Base-by-base conservation (phyloP, 2,797 vertebrate genomes). In the Mus caroli region DNA sequence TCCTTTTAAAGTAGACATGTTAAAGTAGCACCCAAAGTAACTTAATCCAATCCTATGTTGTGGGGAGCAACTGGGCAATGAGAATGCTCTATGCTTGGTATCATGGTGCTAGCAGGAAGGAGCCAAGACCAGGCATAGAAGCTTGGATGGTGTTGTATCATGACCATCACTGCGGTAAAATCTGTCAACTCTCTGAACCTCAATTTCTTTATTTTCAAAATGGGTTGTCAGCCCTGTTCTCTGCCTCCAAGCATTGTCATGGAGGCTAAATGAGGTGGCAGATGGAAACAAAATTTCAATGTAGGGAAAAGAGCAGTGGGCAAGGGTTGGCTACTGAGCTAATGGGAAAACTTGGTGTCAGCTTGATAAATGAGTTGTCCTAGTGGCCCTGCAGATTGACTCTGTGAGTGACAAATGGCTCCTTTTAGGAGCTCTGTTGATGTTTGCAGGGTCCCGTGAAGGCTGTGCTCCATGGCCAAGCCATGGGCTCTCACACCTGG, bases 171-270 rank as follows among this genome's bases (percentile, higher is more conserved):
- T 8, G 6, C 78, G 62, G 0, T 6, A 95, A 87, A 37, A 46
- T 7, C 60, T 26, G 4, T 67, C 40, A 54, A 92, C 79, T 88
- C 52, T 34, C 71, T 79, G 62, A 86, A 58, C 83, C 62, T 97
- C 58, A 20, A 24, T 91, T 94, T 93, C 84, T 92, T 67, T 77
- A n/a, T 93, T 93, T 94, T 60, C 54, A 94, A 50, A 93, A 86
- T 76, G 37, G 43, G 43, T 84, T 43, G 1, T 92, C 31, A 56
- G 3, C 43, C 64, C n/a, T 87, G 24, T 52, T 84, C 78, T 77
- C 79, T 92, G 71, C 52, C 79, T 94, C 69, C 54, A 80, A 78
- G 52, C n/a, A 79, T 92, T 84, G 95, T 75, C 85, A 20, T 91
- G 69, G 90, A 89, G 50, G 56, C 75, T 83, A 43, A 86, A 83